phyloP scores from a whole-genome alignment of 1,140 invertebrate genomes.

The Archegozetes longisetosus region DNA sequence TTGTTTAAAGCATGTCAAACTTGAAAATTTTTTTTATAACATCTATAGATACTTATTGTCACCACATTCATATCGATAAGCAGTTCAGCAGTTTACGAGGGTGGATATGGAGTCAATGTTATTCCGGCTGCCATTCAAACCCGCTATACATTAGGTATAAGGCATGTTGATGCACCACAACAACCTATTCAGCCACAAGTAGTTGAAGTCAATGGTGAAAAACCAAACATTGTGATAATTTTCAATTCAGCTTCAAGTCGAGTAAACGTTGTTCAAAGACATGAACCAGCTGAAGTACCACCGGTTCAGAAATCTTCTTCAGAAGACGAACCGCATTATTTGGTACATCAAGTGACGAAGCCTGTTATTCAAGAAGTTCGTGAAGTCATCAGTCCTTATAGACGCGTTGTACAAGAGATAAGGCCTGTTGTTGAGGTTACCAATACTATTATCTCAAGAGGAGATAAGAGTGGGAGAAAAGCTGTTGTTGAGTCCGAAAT shows the following conservation, averaged over 20 bases:
- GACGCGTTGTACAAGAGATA: constrained; percentile 9
- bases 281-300: constrained; percentile 3
- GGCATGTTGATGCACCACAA: constrained; percentile 8
- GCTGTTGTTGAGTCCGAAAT: background rate
- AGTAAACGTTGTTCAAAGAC: constrained; percentile 9
- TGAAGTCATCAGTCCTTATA: constrained; percentile 7
- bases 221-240: constrained; percentile 7
- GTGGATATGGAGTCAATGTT: background rate
- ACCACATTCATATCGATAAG: no score
- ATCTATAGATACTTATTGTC: no score
- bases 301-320: constrained; percentile 5
- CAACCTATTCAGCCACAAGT: background rate
- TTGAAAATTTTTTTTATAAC: no score
- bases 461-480: background rate
- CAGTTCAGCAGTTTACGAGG: no score
- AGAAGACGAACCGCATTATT: constrained; percentile 12
- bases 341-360: constrained; percentile 4
- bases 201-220: constrained; percentile 11
- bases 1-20: no score
- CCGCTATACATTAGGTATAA: constrained; percentile 5
- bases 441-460: constrained; percentile 9
- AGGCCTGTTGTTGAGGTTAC: constrained; percentile 9
- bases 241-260: constrained; percentile 14
- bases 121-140: constrained; percentile 9
- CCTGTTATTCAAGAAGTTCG: no score